Evolutionary conservation across 2,113 vertebrate genomes (phyloP).

Genomic region (Zosterops hypoxanthus): DNA sequence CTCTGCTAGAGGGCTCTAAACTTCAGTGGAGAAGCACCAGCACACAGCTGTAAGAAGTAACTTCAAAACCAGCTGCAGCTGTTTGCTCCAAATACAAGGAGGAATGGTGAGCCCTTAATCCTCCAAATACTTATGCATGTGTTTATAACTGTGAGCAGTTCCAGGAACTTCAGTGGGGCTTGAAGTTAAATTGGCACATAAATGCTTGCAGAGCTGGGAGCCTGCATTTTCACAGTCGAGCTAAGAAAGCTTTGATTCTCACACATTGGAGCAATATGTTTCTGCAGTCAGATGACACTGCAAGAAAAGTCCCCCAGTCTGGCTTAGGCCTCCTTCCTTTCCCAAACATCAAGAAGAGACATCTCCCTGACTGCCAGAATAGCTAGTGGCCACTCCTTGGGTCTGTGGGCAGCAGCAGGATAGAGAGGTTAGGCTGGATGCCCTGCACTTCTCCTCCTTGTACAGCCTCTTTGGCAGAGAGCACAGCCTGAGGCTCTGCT

Average conservation of each 20-base stretch:
- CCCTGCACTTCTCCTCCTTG: neutral
- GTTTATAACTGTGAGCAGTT: constrained; percentile 21
- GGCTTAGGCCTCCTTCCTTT: neutral
- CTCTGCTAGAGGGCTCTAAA: neutral
- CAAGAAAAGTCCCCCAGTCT: neutral
- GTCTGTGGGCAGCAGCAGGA: neutral
- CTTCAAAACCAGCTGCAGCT: constrained; percentile 46
- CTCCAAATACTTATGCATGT: neutral
- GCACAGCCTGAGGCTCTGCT: neutral
- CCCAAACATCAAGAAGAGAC: neutral
- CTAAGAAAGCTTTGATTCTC: neutral
- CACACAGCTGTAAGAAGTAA: constrained; percentile 30
- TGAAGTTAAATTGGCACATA: neutral
- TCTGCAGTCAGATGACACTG: neutral
- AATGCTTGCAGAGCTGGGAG: neutral
- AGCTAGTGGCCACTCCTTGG: neutral
- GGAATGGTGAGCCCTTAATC: neutral
- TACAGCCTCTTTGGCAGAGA: neutral
- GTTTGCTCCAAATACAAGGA: neutral
- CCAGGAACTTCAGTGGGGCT: neutral
- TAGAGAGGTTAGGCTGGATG: neutral
- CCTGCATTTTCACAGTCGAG: neutral
- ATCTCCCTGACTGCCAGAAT: neutral
- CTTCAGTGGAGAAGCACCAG: neutral
- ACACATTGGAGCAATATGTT: neutral